Conservation (phyloP, 2,113 vertebrate genomes). For the Nothocercus nigrocapillus region DNA sequence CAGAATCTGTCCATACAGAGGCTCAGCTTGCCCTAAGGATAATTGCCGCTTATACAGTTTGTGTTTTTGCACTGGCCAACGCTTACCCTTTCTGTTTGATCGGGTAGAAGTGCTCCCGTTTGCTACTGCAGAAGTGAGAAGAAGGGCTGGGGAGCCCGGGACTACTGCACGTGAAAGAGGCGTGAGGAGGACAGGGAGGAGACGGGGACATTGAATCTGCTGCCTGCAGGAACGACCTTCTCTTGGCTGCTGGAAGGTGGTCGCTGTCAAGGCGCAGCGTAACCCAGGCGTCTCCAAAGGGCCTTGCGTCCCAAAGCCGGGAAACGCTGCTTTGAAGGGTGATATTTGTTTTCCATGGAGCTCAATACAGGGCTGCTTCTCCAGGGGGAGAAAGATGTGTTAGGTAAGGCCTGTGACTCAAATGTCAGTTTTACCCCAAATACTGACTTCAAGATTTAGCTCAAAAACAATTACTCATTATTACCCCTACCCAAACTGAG, state of each 20-base stretch:
- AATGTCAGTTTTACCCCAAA: background rate
- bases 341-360: background rate
- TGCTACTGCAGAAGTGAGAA: background rate
- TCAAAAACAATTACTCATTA: background rate
- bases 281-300: background rate
- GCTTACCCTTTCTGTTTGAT: background rate
- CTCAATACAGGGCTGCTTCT: background rate
- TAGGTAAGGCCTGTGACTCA: background rate
- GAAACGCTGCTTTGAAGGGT: background rate
- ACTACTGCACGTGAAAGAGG: background rate
- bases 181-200: background rate
- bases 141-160: background rate
- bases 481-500: background rate
- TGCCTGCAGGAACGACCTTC: background rate
- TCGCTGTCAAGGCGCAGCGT: background rate
- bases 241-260: too few species aligned
- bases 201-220: background rate
- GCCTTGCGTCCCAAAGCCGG: background rate
- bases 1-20: background rate
- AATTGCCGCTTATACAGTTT: background rate
- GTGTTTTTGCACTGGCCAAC: background rate
- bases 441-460: background rate
- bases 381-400: background rate
- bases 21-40: fast-evolving
- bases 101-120: background rate